Evolutionary conservation across 2,888 invertebrate genomes (phyloP).

Genomic region (Athrips mouffetella): DNA sequence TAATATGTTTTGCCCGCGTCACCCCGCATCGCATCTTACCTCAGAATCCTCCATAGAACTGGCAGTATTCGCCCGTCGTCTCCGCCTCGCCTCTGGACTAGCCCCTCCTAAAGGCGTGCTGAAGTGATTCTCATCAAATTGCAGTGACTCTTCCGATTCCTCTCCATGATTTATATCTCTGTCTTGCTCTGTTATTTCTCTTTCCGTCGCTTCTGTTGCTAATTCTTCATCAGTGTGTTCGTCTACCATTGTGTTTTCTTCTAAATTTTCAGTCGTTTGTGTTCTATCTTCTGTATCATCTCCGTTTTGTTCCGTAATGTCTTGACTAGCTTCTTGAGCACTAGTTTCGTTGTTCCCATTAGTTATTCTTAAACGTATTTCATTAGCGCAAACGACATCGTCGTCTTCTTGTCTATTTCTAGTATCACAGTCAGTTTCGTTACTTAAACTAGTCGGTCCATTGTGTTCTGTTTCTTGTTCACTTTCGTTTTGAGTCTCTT

Average conservation of each 20-base stretch:
- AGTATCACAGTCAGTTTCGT: slow-evolving; percentile 70
- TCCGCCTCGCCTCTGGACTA: slow-evolving; percentile 38
- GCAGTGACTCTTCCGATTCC: slow-evolving; percentile 43
- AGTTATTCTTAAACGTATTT: slow-evolving; percentile 26
- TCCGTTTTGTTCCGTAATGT: slow-evolving; percentile 16
- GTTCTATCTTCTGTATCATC: not conserved
- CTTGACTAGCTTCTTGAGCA: slow-evolving; percentile 55
- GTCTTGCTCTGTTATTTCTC: slow-evolving; percentile 26
- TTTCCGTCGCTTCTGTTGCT: slow-evolving; percentile 24
- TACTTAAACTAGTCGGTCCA: slow-evolving; percentile 57
- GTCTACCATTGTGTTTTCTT: slow-evolving; percentile 2
- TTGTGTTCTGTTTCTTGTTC: slow-evolving; percentile 16
- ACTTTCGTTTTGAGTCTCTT: not conserved
- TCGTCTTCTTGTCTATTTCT: slow-evolving; percentile 65
- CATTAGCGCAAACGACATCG: slow-evolving; percentile 70
- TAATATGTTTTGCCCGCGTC: not conserved
- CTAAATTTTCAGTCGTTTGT: slow-evolving; percentile 11
- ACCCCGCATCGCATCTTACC: slow-evolving; percentile 59
- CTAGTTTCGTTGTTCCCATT: slow-evolving; percentile 28
- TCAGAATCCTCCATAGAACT: slow-evolving; percentile 67
- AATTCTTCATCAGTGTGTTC: slow-evolving; percentile 13
- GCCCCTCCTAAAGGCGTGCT: slow-evolving; percentile 65
- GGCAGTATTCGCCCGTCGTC: slow-evolving; percentile 45
- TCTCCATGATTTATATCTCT: too few relatives aligned
- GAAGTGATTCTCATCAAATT: slow-evolving; percentile 74